phyloP scores from a whole-genome alignment of 1,140 invertebrate species.

The Neodiprion lecontei region DNA sequence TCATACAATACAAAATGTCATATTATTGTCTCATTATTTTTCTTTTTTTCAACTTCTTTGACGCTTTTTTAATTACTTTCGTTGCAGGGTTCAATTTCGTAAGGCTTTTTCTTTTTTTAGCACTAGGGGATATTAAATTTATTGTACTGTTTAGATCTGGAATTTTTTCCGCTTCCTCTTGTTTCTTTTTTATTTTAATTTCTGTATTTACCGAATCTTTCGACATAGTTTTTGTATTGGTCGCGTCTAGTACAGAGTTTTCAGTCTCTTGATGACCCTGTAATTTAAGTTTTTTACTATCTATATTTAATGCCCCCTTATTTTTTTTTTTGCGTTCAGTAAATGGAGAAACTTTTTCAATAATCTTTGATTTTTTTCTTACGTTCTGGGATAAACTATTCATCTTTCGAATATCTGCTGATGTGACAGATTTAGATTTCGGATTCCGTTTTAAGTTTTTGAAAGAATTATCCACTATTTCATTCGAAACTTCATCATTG shows the following conservation, averaged over 20 bases:
- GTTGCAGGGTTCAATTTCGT: background rate
- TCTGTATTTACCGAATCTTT: conserved; percentile 24
- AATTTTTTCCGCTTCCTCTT: background rate
- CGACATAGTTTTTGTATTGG: conserved; percentile 9
- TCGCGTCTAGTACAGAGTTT: conserved; percentile 1
- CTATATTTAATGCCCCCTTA: background rate
- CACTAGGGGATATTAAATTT: background rate
- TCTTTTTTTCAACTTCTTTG: conserved; percentile 11
- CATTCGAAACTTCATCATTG: conserved; percentile 23
- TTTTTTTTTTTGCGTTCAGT: background rate
- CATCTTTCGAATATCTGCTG: conserved; percentile 15
- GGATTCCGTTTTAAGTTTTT: conserved; percentile 9
- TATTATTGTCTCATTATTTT: background rate
- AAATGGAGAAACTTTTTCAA: too few species aligned
- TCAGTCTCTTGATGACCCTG: background rate
- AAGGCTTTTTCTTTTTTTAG: conserved; percentile 28
- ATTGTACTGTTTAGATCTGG: background rate
- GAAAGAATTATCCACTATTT: conserved; percentile 18
- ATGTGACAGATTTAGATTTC: background rate
- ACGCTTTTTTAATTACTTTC: conserved; percentile 28
- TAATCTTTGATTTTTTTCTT: background rate
- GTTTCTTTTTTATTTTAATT: conserved; percentile 18
- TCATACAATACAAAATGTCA: background rate
- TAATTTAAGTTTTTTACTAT: too few species aligned
- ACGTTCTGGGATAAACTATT: conserved; percentile 19